These are phyloP conservation scores for Bettongia penicillata DNA, from an alignment of 2,113 vertebrate species.

Conservation along the genomic window DNA sequence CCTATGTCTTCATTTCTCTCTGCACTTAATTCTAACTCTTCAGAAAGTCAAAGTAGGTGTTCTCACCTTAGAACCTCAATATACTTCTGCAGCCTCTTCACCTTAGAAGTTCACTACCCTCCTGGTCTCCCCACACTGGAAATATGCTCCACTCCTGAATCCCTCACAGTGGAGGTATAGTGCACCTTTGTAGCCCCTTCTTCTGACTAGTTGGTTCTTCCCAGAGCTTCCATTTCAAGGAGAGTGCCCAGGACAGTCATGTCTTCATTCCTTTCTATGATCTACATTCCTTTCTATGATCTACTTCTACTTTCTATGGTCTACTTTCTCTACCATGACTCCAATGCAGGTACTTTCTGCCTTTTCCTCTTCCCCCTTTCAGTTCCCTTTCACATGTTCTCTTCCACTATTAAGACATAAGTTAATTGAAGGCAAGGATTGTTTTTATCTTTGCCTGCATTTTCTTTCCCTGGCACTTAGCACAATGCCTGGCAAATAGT, in stretches of 20 bases:
- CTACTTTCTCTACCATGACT: background rate
- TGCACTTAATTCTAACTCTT: background rate
- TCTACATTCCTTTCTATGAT: background rate
- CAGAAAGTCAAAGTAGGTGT: background rate
- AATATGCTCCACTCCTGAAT: background rate
- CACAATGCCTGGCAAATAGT: background rate
- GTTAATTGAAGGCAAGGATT: background rate
- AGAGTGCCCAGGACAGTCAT: background rate
- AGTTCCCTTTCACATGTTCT: background rate
- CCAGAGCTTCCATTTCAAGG: background rate
- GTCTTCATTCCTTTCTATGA: background rate
- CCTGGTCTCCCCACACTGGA: background rate
- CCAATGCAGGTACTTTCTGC: background rate
- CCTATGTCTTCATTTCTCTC: background rate
- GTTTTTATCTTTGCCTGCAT: background rate
- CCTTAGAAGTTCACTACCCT: background rate
- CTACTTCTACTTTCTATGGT: too few relatives aligned
- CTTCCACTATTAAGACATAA: background rate
- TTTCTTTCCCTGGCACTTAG: background rate
- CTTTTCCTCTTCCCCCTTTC: background rate
- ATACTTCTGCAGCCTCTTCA: background rate
- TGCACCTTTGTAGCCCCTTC: background rate
- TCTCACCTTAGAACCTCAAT: background rate
- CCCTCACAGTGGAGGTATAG: background rate
- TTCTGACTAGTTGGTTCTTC: background rate